phyloP scores from a whole-genome alignment of 2,797 vertebrate genomes.

The Orestias chungarensis region DNA sequence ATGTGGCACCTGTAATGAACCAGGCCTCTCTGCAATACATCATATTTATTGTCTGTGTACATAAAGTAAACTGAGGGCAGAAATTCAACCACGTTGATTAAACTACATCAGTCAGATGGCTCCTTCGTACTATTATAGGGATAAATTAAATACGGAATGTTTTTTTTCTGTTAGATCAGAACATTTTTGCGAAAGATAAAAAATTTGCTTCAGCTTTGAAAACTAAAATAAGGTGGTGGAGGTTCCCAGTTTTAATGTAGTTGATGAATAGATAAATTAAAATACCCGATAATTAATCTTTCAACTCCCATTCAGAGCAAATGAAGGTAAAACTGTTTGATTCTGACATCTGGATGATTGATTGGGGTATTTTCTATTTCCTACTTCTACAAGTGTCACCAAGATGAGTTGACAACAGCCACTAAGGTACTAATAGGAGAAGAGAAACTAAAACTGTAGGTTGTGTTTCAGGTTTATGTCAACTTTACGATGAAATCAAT shows the following conservation, averaged over 20 bases:
- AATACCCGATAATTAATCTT: neutral
- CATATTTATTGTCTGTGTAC: constrained; percentile 45
- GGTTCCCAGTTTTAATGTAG: neutral
- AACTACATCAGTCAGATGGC: neutral
- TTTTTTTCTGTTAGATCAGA: neutral
- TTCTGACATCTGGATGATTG: neutral
- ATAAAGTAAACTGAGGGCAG: constrained; percentile 25
- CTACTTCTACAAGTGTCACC: neutral
- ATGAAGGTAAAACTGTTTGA: neutral
- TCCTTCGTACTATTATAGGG: neutral
- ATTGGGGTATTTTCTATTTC: neutral
- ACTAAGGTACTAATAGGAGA: neutral
- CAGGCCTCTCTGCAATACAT: constrained; percentile 27
- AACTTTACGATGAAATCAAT: neutral
- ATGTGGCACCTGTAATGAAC: neutral
- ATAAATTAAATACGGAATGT: neutral
- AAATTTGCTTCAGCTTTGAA: neutral
- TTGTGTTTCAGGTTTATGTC: neutral
- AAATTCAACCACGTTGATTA: neutral
- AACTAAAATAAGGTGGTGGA: neutral
- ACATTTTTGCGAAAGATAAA: neutral
- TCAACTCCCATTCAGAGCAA: neutral
- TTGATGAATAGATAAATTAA: neutral
- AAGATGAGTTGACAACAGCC: neutral
- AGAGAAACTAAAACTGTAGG: neutral